Conservation (phyloP, 2,113 vertebrate genomes). For the Alectura lathami region DNA sequence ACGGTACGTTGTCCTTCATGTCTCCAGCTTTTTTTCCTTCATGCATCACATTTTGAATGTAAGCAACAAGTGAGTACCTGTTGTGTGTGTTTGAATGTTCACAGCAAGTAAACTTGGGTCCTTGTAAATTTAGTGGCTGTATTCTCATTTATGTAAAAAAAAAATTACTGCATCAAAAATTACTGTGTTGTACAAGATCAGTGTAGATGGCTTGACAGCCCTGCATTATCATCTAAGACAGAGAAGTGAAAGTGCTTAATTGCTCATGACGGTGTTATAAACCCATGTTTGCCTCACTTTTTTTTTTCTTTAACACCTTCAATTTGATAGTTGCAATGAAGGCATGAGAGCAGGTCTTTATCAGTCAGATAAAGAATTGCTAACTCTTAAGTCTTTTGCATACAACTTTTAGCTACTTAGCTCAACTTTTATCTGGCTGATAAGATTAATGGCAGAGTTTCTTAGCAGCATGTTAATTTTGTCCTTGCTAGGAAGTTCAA, state of each 20-base stretch:
- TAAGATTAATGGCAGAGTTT: constrained; percentile 60
- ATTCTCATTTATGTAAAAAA: background rate
- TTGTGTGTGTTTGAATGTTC: background rate
- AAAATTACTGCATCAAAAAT: background rate
- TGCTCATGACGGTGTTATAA: background rate
- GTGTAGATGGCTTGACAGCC: background rate
- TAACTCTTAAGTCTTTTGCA: background rate
- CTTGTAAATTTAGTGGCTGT: background rate
- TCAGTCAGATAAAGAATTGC: constrained; percentile 47
- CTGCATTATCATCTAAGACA: background rate
- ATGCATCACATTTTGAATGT: background rate
- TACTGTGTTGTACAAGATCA: background rate
- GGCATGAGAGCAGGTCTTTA: background rate
- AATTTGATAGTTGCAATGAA: constrained; percentile 12
- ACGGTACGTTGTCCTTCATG: background rate
- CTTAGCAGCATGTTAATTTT: constrained; percentile 33
- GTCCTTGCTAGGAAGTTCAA: constrained; percentile 18
- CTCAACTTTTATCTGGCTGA: constrained; percentile 52
- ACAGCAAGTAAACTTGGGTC: background rate
- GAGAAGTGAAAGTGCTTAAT: constrained; percentile 9
- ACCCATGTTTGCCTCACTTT: background rate
- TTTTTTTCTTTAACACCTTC: constrained; percentile 14
- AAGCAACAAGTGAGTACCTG: background rate
- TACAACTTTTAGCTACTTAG: background rate
- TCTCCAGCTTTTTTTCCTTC: background rate